Percentiles rank a stretch among this genome's conserved stretches.
These are phyloP conservation scores for Hafferia zeledoni DNA, from an alignment of 2,797 vertebrate species.

Conservation along the genomic window DNA sequence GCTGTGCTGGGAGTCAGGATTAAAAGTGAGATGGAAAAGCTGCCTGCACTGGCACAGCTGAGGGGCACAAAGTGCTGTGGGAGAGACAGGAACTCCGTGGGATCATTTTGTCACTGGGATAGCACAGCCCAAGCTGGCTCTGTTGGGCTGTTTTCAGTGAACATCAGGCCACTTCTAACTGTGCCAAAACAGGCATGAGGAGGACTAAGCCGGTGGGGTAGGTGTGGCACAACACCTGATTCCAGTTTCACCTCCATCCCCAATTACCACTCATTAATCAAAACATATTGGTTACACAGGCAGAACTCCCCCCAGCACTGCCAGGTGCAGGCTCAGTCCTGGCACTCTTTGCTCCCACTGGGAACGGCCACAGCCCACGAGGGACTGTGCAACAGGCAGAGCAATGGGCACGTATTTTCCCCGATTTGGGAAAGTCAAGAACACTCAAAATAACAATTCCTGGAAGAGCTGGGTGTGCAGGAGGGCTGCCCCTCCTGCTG, in stretches of 20 bases:
- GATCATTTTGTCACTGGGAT: neutral
- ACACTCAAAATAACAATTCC: neutral
- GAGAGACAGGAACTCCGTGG: neutral
- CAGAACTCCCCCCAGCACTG: neutral
- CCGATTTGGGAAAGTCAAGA: neutral
- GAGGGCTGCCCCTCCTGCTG: neutral
- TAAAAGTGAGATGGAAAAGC: neutral
- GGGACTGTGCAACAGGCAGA: neutral
- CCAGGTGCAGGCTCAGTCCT: neutral
- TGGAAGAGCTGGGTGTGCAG: neutral
- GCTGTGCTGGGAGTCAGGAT: neutral
- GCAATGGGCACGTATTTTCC: fast-evolving
- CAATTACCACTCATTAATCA: neutral
- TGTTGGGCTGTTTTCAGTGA: neutral
- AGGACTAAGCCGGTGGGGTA: neutral
- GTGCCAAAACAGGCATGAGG: neutral
- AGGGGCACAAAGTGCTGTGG: fast-evolving
- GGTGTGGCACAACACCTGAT: neutral
- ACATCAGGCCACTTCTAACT: neutral
- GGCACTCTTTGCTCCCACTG: neutral
- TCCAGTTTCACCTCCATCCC: neutral
- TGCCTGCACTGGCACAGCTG: neutral
- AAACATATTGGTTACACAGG: neutral
- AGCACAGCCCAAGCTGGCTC: neutral
- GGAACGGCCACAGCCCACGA: neutral